Percentiles rank a stretch among this genome's conserved stretches.
These are phyloP conservation scores for Phenganax stokvisi DNA, from an alignment of 92 coral and sea anemone genomes.

Conservation along the genomic window DNA sequence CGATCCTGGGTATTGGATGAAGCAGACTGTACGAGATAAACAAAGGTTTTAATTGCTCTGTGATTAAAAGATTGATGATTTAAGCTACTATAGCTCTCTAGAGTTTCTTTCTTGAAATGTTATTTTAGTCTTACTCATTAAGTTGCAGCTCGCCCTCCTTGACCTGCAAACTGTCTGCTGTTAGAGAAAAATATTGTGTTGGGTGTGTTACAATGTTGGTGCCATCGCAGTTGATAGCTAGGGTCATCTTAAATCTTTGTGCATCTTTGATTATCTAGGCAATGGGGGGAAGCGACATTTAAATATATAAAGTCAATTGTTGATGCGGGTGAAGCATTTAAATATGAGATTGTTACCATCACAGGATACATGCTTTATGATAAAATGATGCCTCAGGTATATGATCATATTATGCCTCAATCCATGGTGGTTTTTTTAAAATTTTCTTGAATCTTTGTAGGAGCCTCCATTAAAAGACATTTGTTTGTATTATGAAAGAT, in stretches of 20 bases:
- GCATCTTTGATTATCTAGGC: constrained; percentile 4
- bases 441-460: neutral
- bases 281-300: constrained; percentile 28
- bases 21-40: constrained; percentile 49
- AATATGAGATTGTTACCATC: neutral
- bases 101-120: neutral
- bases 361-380: constrained; percentile 26
- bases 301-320: neutral
- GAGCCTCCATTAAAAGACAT: constrained; percentile 7
- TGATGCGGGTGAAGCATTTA: neutral
- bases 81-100: neutral
- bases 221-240: neutral
- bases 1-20: constrained; percentile 36
- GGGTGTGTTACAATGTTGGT: neutral
- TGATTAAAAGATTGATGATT: neutral
- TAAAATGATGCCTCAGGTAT: neutral
- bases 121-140: too few species aligned
- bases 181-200: neutral
- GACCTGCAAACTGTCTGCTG: too few species aligned
- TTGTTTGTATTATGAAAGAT: neutral
- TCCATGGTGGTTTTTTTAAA: neutral
- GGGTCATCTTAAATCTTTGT: neutral
- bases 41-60: constrained; percentile 50
- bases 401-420: neutral
- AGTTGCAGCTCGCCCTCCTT: too few species aligned